Evolutionary conservation across 2,113 vertebrate species (phyloP), one percentile per base, ranked within the genome.

Genomic region (Epinephelus moara): DNA sequence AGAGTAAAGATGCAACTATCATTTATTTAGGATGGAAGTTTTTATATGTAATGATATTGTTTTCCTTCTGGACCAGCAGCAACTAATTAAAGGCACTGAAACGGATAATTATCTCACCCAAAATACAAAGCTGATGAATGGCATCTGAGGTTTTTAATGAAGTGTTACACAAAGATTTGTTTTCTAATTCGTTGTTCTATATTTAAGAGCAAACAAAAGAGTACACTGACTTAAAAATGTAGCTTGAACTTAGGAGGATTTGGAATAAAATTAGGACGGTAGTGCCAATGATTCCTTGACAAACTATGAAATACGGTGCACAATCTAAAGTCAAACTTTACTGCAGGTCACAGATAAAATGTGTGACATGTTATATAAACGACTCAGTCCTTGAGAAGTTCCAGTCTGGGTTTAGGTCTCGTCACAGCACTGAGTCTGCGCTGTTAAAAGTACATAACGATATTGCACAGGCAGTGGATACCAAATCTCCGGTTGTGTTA

Each of bases 51-150:
- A 70, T 64, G 13, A 63, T 30, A 13, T 18, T 55, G 37, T 56
- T 71, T 18, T 37, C 23, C 0, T 19, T 21, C 1, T n/a, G 33
- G n/a, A 79, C 50, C 4, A 80, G 45, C 66, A 76, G 52, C 50
- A 64, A 11, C 59, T 68, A 61, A 78, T 47, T 79, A 64, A 40
- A 70, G 53, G 27, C 23, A 67, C 5, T 70, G 49, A 62, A 84
- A 40, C 40, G 30, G 27, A 81, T 60, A 21, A 84, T 84, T 49
- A 78, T 64, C 62, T 61, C 52, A 57, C 19, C 7, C 18, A 49
- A 25, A 76, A 61, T 10, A 67, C 15, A 56, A 17, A 53, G 17
- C 3, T 49, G 30, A 78, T 33, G 25, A 75, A 45, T 4, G 19
- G 19, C 11, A 17, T 79, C 0, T 64, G 40, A 61, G 27, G 14